A percentile compares a stretch with the other conserved stretches of the same genome.
phyloP scores from a whole-genome alignment of 2,797 vertebrate species.

The Rhinatrema bivittatum region DNA sequence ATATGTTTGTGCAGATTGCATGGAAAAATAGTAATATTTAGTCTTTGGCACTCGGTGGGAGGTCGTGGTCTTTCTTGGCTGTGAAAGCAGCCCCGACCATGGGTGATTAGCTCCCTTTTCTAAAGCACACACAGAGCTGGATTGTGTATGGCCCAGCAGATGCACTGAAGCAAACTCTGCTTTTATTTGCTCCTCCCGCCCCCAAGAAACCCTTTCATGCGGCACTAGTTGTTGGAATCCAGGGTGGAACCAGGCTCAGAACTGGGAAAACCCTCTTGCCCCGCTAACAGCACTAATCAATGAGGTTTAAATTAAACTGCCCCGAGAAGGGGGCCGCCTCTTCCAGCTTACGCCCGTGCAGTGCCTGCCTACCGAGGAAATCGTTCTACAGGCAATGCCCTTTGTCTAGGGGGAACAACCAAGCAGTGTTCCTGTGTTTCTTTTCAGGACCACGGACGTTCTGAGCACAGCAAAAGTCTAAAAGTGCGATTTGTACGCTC shows the following conservation, averaged over 20 bases:
- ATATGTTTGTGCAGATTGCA: no score
- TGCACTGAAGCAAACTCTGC: slow-evolving; percentile 31
- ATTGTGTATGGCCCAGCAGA: slow-evolving; percentile 41
- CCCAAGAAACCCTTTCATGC: slow-evolving; percentile 31
- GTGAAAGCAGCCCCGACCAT: slow-evolving; percentile 33
- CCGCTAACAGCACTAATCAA: slow-evolving; percentile 24
- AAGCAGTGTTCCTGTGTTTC: no score
- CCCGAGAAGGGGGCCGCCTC: slow-evolving; percentile 11
- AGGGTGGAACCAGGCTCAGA: slow-evolving; percentile 26
- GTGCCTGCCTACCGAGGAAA: no score
- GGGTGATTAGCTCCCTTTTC: slow-evolving; percentile 41
- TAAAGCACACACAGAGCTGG: slow-evolving; percentile 43
- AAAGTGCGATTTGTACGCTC: no score
- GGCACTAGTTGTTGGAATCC: slow-evolving; percentile 39
- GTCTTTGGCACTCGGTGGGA: slow-evolving; percentile 33
- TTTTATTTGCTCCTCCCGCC: slow-evolving; percentile 40
- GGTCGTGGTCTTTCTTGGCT: slow-evolving; percentile 33
- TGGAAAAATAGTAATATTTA: slow-evolving; percentile 18
- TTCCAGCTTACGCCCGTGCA: slow-evolving; percentile 13
- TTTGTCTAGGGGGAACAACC: no score
- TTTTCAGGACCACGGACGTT: no score
- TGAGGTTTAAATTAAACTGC: slow-evolving; percentile 29
- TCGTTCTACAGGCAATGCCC: no score
- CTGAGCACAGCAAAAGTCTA: no score
- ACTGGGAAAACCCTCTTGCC: slow-evolving; percentile 34